These are phyloP conservation scores for Stegostoma tigrinum DNA, from an alignment of 2,113 vertebrate genomes.

Conservation along the genomic window DNA sequence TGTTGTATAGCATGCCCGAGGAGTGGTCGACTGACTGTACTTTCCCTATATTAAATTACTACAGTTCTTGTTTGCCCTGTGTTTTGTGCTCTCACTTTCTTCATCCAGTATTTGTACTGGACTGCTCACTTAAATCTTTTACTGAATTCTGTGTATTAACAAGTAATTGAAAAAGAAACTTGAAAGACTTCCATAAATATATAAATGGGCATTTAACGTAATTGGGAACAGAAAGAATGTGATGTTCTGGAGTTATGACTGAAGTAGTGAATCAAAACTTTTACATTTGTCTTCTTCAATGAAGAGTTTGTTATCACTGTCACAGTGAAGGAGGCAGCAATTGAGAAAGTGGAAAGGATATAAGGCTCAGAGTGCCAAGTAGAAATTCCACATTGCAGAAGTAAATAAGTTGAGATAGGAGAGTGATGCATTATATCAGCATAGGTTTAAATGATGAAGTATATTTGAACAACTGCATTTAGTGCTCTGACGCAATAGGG, in stretches of 20 bases:
- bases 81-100: conserved; percentile 14
- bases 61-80: conserved; percentile 21
- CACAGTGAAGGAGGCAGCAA: neutral
- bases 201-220: neutral
- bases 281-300: neutral
- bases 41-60: conserved; percentile 34
- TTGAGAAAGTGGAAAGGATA: neutral
- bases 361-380: neutral
- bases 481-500: neutral
- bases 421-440: neutral
- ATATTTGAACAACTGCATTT: neutral
- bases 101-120: neutral
- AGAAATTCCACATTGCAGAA: neutral
- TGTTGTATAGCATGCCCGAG: conserved; percentile 34
- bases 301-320: neutral
- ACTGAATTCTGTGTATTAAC: neutral
- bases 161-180: neutral
- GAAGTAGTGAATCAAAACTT: neutral
- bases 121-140: neutral
- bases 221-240: neutral
- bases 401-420: neutral
- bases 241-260: too few species aligned
- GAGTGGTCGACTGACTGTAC: conserved; percentile 30
- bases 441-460: neutral
- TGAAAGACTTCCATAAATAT: neutral